phyloP scores from a whole-genome alignment of 2,113 vertebrate species.

The Odobenus rosmarus region DNA sequence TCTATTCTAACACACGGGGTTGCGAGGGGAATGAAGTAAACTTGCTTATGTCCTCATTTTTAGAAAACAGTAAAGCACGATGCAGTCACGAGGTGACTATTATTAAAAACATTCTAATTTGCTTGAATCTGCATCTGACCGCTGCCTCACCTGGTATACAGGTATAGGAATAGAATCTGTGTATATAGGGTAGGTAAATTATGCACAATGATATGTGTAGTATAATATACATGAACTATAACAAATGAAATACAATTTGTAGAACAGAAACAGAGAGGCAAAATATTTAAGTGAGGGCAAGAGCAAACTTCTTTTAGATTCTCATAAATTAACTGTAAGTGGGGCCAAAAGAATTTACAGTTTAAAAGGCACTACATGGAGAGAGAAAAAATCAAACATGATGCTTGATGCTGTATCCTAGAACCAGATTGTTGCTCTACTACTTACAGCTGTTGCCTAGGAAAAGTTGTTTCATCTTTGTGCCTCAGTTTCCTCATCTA shows the following conservation, averaged over 20 bases:
- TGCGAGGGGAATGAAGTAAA: background rate
- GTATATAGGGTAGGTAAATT: background rate
- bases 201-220: background rate
- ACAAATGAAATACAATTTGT: background rate
- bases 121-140: background rate
- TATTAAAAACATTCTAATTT: background rate
- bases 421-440: background rate
- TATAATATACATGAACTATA: background rate
- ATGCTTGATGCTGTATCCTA: background rate
- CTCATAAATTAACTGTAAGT: background rate
- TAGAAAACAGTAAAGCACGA: constrained; percentile 10
- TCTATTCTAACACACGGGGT: background rate
- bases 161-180: background rate
- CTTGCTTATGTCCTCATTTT: background rate
- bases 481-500: background rate
- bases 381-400: background rate
- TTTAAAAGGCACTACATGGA: background rate
- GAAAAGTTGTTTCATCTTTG: background rate
- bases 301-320: background rate
- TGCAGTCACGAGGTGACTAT: constrained; percentile 6
- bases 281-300: constrained; percentile 4
- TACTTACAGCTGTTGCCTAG: background rate
- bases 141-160: background rate
- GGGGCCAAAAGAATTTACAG: background rate
- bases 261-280: background rate